Evolutionary conservation across 2,797 vertebrate genomes (phyloP), one percentile per base, ranked within the genome.

Genomic region (Gadopsis marmoratus): DNA sequence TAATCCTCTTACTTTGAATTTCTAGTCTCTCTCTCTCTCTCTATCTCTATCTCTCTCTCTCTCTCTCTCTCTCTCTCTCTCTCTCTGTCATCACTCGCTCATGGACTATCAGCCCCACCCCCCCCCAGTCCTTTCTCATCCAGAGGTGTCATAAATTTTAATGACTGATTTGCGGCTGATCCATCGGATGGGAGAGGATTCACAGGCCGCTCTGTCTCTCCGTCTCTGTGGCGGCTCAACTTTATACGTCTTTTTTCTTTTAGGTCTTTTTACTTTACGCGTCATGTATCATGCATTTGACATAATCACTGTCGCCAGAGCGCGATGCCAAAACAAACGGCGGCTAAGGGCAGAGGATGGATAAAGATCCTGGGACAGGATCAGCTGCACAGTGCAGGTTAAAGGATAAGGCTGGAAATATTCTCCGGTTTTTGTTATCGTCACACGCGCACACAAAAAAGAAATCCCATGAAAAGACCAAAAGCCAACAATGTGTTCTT

Each of bases 71-170:
- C 77, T 59, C 74, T 21, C 6, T 66, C 62, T 74, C 45, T 41
- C 71, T 77, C 74, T 26, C 77, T 84, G 75, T 72, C 37, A 26
- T 26, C 33, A 35, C 33, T 35, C 33, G 4, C 33, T 86, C 74
- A 86, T 76, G 26, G 66, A 69, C 83, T 74, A 74, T 86, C 81
- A 50, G 54, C 80, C 81, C 26, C 26, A 1, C 26, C 26, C 77
- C 74, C 63, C 55, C 45, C 26, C 66, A 26, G 71, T 77, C 78
- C 67, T 35, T 37, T 77, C 82, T 82, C 71, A 66, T 88, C 53
- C 74, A 76, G 77, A 71, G 74, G 69, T 77, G 83, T 76, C 76
- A 85, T 89, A 73, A 55, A 92, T 91, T 88, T 74, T 81, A 86
- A 80, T 83, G 89, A 89, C 48, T 74, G 85, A 88, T 84, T 81